Evolutionary conservation across 1,140 invertebrate genomes (phyloP).

Genomic region (Temnothorax nylanderi): DNA sequence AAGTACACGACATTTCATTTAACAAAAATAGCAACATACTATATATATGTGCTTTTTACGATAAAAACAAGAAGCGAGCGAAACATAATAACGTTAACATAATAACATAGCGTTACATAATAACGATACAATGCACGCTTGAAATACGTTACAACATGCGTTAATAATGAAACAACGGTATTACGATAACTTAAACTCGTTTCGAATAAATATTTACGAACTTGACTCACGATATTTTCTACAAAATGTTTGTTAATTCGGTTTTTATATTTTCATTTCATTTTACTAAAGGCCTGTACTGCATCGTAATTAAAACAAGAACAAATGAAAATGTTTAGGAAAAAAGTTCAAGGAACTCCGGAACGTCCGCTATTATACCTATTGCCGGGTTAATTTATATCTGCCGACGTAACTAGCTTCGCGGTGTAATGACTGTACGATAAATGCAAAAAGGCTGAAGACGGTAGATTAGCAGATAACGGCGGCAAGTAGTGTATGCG

Average conservation of each 20-base stretch:
- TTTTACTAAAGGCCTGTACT: background rate
- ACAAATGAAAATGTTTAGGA: background rate
- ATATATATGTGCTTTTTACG: background rate
- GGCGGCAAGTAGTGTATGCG: background rate
- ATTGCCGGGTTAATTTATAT: conserved; percentile 30
- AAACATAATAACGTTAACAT: background rate
- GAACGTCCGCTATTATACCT: background rate
- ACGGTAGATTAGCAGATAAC: conserved; percentile 30
- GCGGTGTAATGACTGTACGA: background rate
- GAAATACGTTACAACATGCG: background rate
- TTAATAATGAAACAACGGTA: background rate
- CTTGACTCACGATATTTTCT: background rate
- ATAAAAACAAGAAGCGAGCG: background rate
- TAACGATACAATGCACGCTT: background rate
- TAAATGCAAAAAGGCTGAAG: conserved; percentile 22
- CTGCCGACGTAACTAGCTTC: background rate
- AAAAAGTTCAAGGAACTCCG: background rate
- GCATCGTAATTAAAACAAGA: background rate
- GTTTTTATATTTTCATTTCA: background rate
- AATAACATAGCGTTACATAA: background rate
- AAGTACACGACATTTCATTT: background rate
- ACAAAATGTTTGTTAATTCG: background rate
- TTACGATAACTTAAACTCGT: background rate
- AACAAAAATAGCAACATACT: background rate
- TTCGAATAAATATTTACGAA: background rate